phyloP scores from a whole-genome alignment of 2,888 invertebrate species.

The Ormyrus pomaceus region DNA sequence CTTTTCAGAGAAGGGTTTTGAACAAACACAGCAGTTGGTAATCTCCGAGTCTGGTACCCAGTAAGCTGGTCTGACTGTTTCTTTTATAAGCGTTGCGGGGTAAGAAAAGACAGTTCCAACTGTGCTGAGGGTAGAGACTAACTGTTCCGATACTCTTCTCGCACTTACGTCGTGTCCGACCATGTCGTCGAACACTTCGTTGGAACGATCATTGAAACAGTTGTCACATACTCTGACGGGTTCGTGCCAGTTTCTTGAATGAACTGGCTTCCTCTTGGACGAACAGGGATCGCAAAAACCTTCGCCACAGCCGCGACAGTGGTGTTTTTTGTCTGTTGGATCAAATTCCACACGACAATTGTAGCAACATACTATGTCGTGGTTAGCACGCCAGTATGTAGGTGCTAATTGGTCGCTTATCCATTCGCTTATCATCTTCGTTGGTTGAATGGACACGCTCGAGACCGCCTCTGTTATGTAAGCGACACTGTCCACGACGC shows the following conservation, averaged over 20 bases:
- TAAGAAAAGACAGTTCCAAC: conserved; percentile 85
- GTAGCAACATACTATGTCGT: conserved; percentile 83
- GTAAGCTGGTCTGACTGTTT: conserved; percentile 85
- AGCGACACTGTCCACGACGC: conserved; percentile 81
- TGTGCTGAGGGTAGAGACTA: conserved; percentile 83
- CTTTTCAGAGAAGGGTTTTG: conserved; percentile 76
- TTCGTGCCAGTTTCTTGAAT: conserved; percentile 83
- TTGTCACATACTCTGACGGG: conserved; percentile 86
- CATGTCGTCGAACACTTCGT: conserved; percentile 58
- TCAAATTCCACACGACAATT: conserved; percentile 81
- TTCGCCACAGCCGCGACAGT: conserved; percentile 87
- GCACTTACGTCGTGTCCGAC: conserved; percentile 77
- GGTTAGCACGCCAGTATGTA: conserved; percentile 87
- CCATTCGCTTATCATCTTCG: conserved; percentile 83
- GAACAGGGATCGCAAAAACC: conserved; percentile 88
- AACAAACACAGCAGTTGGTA: conserved; percentile 82
- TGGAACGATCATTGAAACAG: conserved; percentile 77
- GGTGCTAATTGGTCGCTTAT: conserved; percentile 88
- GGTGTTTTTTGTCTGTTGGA: conserved; percentile 81
- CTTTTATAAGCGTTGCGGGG: conserved; percentile 84
- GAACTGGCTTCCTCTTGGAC: conserved; percentile 82
- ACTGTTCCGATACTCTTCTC: conserved; percentile 83
- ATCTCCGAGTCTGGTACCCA: conserved; percentile 88
- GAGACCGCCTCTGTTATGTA: conserved; percentile 81
- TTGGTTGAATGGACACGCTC: conserved; percentile 84